Conservation (phyloP, 2,113 vertebrate genomes). For the Crotalus viridis region DNA sequence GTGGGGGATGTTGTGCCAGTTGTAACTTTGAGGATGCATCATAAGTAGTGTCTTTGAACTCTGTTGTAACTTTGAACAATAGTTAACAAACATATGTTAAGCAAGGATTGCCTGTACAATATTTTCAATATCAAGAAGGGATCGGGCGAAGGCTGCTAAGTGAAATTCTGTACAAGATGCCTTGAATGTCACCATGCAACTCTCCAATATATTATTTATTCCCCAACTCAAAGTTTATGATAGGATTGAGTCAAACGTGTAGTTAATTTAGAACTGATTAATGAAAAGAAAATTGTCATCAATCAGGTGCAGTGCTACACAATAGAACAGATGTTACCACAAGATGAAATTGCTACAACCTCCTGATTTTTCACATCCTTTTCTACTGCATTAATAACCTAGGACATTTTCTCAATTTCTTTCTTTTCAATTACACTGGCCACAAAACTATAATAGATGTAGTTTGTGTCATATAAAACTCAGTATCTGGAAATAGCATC, state of each 20-base stretch:
- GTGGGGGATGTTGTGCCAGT: not conserved
- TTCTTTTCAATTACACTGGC: not conserved
- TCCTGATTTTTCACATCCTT: not conserved
- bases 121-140: not conserved
- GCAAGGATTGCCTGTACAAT: not conserved
- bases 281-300: not conserved
- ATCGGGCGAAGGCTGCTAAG: not conserved
- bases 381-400: not conserved
- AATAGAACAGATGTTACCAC: not conserved
- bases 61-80: not conserved
- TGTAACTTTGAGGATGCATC: not conserved
- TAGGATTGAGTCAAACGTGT: not conserved
- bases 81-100: not conserved
- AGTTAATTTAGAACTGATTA: not conserved
- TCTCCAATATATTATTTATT: not conserved
- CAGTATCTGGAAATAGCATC: not conserved
- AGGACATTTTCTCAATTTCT: not conserved
- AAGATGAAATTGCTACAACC: not conserved
- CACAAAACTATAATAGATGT: not conserved
- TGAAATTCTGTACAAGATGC: not conserved
- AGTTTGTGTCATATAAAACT: not conserved
- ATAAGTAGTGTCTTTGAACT: not conserved
- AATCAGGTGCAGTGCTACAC: not conserved
- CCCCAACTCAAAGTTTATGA: not conserved
- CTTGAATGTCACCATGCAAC: not conserved